A percentile compares a stretch with the other conserved stretches of the same genome.
Evolutionary conservation across 2,888 invertebrate species (phyloP).

Genomic region (Euspilapteryx auroguttella): DNA sequence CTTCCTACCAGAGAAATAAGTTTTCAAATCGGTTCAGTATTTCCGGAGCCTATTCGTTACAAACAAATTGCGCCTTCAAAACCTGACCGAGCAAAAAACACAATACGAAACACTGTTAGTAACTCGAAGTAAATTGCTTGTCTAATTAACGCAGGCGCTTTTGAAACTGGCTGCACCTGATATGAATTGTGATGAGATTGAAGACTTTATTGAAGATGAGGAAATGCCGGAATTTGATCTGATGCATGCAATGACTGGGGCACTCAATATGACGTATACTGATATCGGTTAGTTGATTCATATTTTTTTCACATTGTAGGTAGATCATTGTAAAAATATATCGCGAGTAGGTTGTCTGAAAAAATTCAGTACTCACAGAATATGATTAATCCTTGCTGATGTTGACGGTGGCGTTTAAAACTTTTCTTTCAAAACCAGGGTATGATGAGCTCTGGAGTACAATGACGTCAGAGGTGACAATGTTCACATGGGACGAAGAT

Average conservation of each 20-base stretch:
- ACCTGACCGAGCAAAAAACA: background rate
- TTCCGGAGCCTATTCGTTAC: too few species aligned
- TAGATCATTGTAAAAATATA: too few species aligned
- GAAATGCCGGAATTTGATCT: constrained; percentile 25
- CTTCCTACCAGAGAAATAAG: too few species aligned
- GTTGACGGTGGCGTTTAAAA: too few species aligned
- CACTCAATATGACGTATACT: background rate
- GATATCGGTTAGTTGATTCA: constrained; percentile 1
- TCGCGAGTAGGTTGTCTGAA: too few species aligned
- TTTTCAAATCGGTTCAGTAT: too few species aligned
- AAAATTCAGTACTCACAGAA: too few species aligned
- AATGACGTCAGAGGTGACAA: constrained; percentile 19
- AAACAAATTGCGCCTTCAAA: constrained; percentile 4
- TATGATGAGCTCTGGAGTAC: constrained; percentile 20
- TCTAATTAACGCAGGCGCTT: constrained; percentile 33
- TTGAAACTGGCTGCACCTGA: constrained; percentile 43
- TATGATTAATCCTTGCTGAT: too few species aligned
- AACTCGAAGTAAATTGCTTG: too few species aligned
- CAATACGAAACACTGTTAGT: too few species aligned
- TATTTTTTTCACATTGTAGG: too few species aligned
- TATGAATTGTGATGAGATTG: constrained; percentile 33
- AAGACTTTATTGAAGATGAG: constrained; percentile 25
- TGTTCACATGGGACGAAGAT: constrained; percentile 39
- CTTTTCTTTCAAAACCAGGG: too few species aligned
- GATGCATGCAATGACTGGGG: constrained; percentile 29